A percentile compares a stretch with the other conserved stretches of the same genome.
These are phyloP conservation scores for Probaryconus sp. DNA, from an alignment of 1,140 invertebrate species.

Conservation along the genomic window DNA sequence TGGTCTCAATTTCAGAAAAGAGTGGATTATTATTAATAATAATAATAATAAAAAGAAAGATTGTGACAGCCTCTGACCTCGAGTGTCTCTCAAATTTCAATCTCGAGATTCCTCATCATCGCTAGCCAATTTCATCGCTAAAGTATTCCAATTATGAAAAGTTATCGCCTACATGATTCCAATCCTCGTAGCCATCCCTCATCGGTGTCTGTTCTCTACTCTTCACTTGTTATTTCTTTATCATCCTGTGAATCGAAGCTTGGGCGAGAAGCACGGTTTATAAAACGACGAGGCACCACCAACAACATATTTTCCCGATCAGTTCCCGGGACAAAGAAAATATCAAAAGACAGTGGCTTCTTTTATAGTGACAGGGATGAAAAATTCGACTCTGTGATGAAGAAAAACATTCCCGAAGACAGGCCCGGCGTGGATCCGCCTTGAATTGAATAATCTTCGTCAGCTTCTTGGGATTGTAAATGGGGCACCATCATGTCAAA, in stretches of 20 bases:
- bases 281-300: conserved; percentile 1
- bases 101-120: conserved; percentile 3
- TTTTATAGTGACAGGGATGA: conserved; percentile 42
- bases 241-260: conserved; percentile 12
- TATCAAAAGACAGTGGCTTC: conserved; percentile 20
- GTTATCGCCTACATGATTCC: conserved; percentile 46
- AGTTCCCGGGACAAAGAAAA: conserved; percentile 12
- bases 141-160: conserved; percentile 60
- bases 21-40: no score
- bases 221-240: conserved; percentile 11
- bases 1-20: no score
- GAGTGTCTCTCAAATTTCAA: neutral
- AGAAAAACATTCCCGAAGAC: conserved; percentile 58
- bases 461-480: conserved; percentile 67
- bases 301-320: conserved; percentile 19
- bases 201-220: conserved; percentile 1
- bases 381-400: conserved; percentile 43
- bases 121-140: conserved; percentile 21
- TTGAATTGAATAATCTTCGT: conserved; percentile 70
- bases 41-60: no score
- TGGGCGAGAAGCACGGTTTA: neutral
- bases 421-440: conserved; percentile 55
- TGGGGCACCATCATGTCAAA: conserved; percentile 62
- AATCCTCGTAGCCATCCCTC: conserved; percentile 23
- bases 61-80: no score